Conservation (phyloP, 2,113 vertebrate species). For the Martes martes region DNA sequence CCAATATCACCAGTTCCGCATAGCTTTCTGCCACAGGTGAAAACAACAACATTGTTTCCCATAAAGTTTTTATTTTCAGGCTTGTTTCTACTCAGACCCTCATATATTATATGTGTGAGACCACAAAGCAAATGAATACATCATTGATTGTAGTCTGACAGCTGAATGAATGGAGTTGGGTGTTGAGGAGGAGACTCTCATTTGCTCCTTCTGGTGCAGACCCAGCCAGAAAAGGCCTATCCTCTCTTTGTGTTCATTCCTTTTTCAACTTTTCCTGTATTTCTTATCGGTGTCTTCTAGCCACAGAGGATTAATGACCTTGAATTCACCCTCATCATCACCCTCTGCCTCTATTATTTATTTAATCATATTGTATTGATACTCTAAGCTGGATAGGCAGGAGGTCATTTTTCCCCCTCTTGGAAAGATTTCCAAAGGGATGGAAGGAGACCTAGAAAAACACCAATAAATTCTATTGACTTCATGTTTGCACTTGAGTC, state of each 20-base stretch:
- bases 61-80: neutral
- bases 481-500: conserved; percentile 27
- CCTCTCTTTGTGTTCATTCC: neutral
- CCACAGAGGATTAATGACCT: neutral
- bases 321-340: neutral
- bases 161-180: neutral
- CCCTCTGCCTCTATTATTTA: neutral
- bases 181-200: neutral
- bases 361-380: neutral
- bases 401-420: neutral
- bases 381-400: conserved; percentile 23
- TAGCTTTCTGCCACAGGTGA: neutral
- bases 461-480: conserved; percentile 32
- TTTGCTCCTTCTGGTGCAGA: neutral
- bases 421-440: neutral
- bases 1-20: neutral
- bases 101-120: fast-evolving
- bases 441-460: conserved; percentile 46
- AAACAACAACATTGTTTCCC: neutral
- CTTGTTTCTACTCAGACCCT: neutral
- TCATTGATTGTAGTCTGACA: neutral
- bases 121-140: neutral
- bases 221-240: fast-evolving
- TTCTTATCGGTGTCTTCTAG: neutral
- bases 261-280: neutral